Evolutionary conservation across 2,113 vertebrate species (phyloP).

Genomic region (Cavia aperea): DNA sequence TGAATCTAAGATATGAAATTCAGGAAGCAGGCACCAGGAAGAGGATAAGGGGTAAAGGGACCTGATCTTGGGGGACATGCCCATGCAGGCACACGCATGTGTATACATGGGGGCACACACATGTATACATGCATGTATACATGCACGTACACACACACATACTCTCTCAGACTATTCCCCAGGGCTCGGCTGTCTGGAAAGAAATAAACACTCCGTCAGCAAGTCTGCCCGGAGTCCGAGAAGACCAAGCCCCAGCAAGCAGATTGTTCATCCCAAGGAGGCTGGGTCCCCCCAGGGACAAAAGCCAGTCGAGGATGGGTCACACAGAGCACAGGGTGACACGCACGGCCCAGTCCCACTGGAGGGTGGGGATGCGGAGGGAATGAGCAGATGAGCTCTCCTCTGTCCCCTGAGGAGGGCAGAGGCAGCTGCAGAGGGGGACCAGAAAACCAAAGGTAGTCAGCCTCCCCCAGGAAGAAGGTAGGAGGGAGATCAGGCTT

Average conservation of each 20-base stretch:
- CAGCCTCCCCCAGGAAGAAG: neutral
- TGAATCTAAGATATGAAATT: neutral
- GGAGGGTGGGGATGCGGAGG: neutral
- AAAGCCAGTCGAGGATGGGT: fast-evolving
- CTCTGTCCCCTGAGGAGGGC: neutral
- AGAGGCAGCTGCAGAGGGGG: fast-evolving
- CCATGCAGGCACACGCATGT: no score
- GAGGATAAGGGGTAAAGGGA: neutral
- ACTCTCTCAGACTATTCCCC: neutral
- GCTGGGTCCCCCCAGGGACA: neutral
- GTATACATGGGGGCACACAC: neutral
- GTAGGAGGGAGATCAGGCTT: neutral
- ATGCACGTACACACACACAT: neutral
- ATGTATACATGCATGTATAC: neutral
- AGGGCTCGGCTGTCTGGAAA: neutral
- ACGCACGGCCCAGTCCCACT: neutral
- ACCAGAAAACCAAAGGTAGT: neutral
- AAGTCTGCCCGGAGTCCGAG: neutral
- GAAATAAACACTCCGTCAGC: neutral
- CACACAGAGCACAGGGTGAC: no score
- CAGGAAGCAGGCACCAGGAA: neutral
- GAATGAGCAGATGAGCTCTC: fast-evolving
- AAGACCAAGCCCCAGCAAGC: neutral
- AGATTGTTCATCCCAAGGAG: neutral
- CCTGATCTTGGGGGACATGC: no score